Base-by-base conservation (phyloP, 2,888 invertebrate species). In the Drosophila kambysellisi region DNA sequence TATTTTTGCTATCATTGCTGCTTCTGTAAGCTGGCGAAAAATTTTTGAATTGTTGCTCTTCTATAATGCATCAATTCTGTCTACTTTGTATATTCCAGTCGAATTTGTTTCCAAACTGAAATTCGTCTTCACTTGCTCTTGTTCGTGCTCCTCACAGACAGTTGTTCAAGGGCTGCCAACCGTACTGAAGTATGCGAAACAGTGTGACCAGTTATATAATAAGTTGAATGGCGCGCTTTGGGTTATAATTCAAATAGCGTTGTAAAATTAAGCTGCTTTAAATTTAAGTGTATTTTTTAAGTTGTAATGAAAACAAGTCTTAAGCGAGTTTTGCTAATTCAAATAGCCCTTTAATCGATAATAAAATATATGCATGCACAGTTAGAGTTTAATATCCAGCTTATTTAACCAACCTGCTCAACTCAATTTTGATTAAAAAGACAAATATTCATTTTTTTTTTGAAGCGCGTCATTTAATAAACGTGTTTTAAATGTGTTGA, bases 401-500 rank as follows among this genome's bases (percentile, higher is more conserved):
- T 35, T 12, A 15, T 20, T 11, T 20, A 15, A 25, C 25, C 8
- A 25, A 46, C 46, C 15, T 2, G 15, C 1, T 15, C 8, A 46
- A 25, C 8, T 46, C 46, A 46, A 15, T 37, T 37, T n/a, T 1
- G 11, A 52, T 25, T 20, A 35, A 70, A 58, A 48, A 51, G 15
- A 58, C 5, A 35, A 57, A 25, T 17, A 25, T 6, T 35, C 0
- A 29, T 33, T 12, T 68, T 61, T 68, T 61, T 67, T 52, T 79
- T 61, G 67, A 85, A 84, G 83, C 83, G 89, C 66, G 20, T 82
- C 66, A 61, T 79, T 79, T 79, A 79, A 79, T 82, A 73, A 79
- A 79, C 74, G 62, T 74, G 70, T 54, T 54, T 68, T 20, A 57
- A 30, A 51, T 30, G 51, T 67, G 37, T 58, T 58, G 50, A 60